Evolutionary conservation across 2,888 invertebrate species (phyloP), one percentile per base, ranked within the genome.

Genomic region (Uloborus plumipes): DNA sequence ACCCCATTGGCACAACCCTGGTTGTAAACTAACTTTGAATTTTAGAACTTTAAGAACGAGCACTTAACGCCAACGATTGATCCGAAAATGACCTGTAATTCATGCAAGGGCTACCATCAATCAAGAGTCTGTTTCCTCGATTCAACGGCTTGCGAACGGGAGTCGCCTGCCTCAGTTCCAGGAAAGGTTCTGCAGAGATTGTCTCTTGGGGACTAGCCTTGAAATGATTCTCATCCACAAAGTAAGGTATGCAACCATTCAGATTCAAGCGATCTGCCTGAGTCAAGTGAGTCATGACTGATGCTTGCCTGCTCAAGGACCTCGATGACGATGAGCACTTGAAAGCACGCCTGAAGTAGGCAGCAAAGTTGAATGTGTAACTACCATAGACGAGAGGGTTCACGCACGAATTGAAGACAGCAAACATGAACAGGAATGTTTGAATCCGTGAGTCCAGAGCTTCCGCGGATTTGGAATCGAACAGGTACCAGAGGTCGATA

Each of bases 361-460:
- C 53, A 1, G 90, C 51, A 49, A 81, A 73, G 49, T 77, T 65
- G 16, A 84, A 66, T 15, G 92, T 92, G 87, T 92, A 93, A 70
- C 93, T 92, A 1, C 94, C 94, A 87, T 94, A 94, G 18, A 94
- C 94, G 64, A 94, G 89, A 0, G 94, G 94, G 88, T 94, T 93
- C 91, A 94, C 93, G 89, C 94, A 94, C 51, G 94, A 93, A 88
- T 94, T 94, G 67, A 93, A 93, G 0, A 94, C 94, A 0, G 94
- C 94, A 92, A 94, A 94, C 88, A 94, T 91, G 89, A 94, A 94
- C 86, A 94, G 80, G 1, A 73, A 76, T 49, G 84, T 72, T 31
- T 84, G 84, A 11, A 84, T 49, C 13, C 77, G n/a, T 0, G 81
- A 88, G 78, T 94, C 92, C 0, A 94, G 91, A 84, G 91, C 90